A percentile compares a stretch with the other conserved stretches of the same genome.
phyloP scores from a whole-genome alignment of 1,140 invertebrate genomes.

The Nasonia giraulti region DNA sequence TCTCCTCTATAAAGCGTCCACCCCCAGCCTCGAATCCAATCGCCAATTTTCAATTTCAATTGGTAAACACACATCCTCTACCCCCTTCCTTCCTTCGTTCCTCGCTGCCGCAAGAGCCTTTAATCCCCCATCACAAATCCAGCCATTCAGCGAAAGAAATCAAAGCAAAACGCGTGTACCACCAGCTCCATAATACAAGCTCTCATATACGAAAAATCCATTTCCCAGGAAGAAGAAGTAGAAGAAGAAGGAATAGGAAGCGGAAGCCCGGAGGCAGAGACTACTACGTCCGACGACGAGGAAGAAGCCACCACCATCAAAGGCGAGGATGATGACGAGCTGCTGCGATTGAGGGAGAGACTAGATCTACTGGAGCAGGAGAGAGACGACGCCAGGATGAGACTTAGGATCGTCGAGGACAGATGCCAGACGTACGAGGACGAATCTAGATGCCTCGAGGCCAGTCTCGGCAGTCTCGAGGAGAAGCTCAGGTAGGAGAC shows the following conservation, averaged over 20 bases:
- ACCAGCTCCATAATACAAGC: neutral
- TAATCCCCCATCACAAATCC: neutral
- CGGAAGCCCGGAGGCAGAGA: neutral
- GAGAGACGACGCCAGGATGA: slow-evolving; percentile 18
- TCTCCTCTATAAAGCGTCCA: neutral
- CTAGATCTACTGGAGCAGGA: slow-evolving; percentile 23
- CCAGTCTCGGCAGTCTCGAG: neutral
- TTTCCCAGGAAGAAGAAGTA: slow-evolving; percentile 17
- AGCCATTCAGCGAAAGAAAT: neutral
- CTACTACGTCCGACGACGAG: neutral
- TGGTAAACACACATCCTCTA: slow-evolving; percentile 1
- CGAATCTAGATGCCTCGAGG: slow-evolving; percentile 31
- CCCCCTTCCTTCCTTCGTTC: neutral
- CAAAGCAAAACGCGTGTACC: neutral
- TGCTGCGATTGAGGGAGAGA: neutral
- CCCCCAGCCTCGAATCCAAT: neutral
- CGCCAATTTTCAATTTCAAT: slow-evolving; percentile 7
- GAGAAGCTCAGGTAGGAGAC: slow-evolving; percentile 33
- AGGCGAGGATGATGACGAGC: slow-evolving; percentile 2
- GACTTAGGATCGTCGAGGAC: slow-evolving; percentile 6
- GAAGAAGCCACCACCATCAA: neutral
- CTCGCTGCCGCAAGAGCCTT: neutral
- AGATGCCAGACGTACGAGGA: slow-evolving; percentile 35
- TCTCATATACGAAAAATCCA: slow-evolving; percentile 5
- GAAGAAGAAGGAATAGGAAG: neutral